phyloP scores from a whole-genome alignment of 2,888 invertebrate genomes.

The Chelonus formosanus region DNA sequence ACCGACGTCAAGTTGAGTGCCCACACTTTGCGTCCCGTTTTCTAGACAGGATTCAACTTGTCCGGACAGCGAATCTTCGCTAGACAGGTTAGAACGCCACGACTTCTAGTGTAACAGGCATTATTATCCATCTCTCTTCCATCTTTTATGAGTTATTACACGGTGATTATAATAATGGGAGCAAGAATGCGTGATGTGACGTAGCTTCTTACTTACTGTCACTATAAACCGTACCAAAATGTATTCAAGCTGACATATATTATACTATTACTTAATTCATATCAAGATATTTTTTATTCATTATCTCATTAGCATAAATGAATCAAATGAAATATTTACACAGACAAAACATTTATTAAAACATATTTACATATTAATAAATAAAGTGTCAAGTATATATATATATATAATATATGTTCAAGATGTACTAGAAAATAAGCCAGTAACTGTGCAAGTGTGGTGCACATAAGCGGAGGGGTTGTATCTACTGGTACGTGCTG shows the following conservation, averaged over 20 bases:
- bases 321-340: too few species aligned
- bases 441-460: neutral
- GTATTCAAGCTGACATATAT: too few species aligned
- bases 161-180: constrained; percentile 16
- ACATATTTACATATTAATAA: too few species aligned
- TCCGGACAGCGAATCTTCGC: constrained; percentile 27
- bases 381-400: too few species aligned
- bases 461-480: constrained; percentile 47
- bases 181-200: neutral
- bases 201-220: neutral
- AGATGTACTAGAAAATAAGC: too few species aligned
- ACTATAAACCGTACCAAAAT: neutral
- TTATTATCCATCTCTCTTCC: too few species aligned
- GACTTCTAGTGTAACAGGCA: neutral
- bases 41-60: constrained; percentile 30
- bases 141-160: constrained; percentile 15
- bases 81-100: neutral
- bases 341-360: too few species aligned
- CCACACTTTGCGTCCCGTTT: constrained; percentile 11
- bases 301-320: too few species aligned
- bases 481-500: constrained; percentile 47
- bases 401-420: too few species aligned
- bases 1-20: constrained; percentile 26
- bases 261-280: too few species aligned
- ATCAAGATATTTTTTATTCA: too few species aligned